Conservation (phyloP, 2,888 invertebrate species). For the Cataglyphis albicans region DNA sequence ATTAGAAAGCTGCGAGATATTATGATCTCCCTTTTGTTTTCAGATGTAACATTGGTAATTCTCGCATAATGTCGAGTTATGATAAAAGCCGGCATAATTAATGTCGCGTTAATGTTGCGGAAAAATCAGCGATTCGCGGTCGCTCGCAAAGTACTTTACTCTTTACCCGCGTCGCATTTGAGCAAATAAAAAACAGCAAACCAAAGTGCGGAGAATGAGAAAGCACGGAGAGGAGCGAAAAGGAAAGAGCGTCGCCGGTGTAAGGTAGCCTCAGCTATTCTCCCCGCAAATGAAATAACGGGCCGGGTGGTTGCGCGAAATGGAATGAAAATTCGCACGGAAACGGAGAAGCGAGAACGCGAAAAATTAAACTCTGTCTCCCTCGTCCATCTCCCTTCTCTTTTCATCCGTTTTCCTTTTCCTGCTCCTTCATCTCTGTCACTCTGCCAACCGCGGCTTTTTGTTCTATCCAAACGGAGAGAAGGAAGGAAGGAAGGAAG, state of each 20-base stretch:
- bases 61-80: conserved; percentile 8
- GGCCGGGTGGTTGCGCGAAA: conserved; percentile 72
- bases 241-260: conserved; percentile 36
- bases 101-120: conserved; percentile 5
- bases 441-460: conserved; percentile 56
- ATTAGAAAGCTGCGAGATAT: not conserved
- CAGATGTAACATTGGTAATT: not conserved
- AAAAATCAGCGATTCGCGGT: not conserved
- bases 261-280: conserved; percentile 41
- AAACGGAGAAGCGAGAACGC: conserved; percentile 67
- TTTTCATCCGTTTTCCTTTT: conserved; percentile 54
- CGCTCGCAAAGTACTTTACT: conserved; percentile 2
- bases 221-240: not conserved
- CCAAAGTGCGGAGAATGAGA: not conserved
- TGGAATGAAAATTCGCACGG: conserved; percentile 75
- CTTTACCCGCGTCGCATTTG: conserved; percentile 46
- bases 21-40: not conserved
- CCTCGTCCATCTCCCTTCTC: conserved; percentile 15
- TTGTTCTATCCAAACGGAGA: conserved; percentile 33
- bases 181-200: conserved; percentile 42
- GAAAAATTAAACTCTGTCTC: conserved; percentile 73
- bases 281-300: conserved; percentile 71
- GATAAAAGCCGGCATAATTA: conserved; percentile 40
- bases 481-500: not conserved
- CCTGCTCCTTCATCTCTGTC: conserved; percentile 48